These are phyloP conservation scores for Drosophila leontia DNA, from an alignment of 1,140 invertebrate species.

Conservation along the genomic window DNA sequence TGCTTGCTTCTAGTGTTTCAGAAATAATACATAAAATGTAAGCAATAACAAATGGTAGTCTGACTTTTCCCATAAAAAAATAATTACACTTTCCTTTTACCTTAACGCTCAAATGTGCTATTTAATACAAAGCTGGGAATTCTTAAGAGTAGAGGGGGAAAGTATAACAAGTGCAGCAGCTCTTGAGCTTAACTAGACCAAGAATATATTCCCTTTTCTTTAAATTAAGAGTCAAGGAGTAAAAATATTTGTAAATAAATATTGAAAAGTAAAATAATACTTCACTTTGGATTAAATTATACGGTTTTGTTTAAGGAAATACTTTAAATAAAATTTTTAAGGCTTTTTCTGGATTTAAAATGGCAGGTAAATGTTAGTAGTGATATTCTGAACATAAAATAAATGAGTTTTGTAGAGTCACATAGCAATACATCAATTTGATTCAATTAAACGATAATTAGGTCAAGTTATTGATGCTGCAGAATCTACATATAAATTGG, in stretches of 20 bases:
- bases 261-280: not conserved
- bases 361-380: no score
- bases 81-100: conserved; percentile 3
- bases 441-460: conserved; percentile 3
- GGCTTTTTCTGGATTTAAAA: not conserved
- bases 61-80: not conserved
- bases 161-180: not conserved
- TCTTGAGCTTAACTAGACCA: no score
- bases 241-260: not conserved
- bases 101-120: not conserved
- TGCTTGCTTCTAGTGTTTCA: not conserved
- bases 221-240: no score
- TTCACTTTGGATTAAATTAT: no score
- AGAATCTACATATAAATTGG: not conserved
- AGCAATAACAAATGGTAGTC: not conserved
- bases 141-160: not conserved
- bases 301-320: not conserved
- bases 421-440: not conserved
- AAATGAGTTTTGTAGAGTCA: not conserved
- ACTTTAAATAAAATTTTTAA: not conserved
- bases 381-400: not conserved
- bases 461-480: not conserved
- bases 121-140: not conserved
- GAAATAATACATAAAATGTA: not conserved
- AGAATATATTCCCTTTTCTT: not conserved